A percentile compares a stretch with the other conserved stretches of the same genome.
phyloP scores from a whole-genome alignment of 2,113 vertebrate genomes.

The Tachysurus vachellii region DNA sequence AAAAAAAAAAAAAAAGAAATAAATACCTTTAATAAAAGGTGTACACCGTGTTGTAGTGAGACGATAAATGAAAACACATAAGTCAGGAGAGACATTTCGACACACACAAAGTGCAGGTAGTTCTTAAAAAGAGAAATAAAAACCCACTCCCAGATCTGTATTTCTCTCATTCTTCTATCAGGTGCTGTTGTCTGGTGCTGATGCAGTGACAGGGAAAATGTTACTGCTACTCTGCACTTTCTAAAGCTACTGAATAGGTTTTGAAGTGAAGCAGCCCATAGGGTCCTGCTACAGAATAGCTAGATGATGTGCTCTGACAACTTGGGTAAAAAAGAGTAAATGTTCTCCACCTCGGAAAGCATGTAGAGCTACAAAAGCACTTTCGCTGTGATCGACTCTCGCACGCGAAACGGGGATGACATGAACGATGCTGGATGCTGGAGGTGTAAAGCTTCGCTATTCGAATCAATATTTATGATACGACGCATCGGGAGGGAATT shows the following conservation, averaged over 20 bases:
- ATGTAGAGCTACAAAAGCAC: background rate
- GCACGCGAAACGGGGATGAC: background rate
- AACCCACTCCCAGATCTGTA: no score
- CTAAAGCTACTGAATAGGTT: background rate
- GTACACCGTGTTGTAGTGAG: background rate
- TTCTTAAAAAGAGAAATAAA: constrained; percentile 26
- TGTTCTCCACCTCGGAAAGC: constrained; percentile 11
- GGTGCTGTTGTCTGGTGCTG: background rate
- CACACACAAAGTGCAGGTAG: background rate
- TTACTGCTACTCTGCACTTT: background rate
- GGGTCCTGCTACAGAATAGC: constrained; percentile 10
- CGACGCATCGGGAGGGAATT: background rate
- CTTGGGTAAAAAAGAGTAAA: background rate
- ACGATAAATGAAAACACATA: background rate
- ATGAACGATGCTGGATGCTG: background rate
- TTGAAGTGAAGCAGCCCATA: constrained; percentile 15
- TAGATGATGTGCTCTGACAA: constrained; percentile 19
- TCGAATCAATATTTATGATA: background rate
- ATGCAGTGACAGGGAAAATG: background rate
- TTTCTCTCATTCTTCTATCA: background rate
- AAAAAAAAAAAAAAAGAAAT: constrained; percentile 55
- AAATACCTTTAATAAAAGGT: constrained; percentile 39
- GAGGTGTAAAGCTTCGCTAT: background rate
- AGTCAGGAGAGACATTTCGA: background rate
- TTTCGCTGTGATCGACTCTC: background rate